Conservation (phyloP, 2,888 invertebrate genomes). For the Polymixis flavicincta region DNA sequence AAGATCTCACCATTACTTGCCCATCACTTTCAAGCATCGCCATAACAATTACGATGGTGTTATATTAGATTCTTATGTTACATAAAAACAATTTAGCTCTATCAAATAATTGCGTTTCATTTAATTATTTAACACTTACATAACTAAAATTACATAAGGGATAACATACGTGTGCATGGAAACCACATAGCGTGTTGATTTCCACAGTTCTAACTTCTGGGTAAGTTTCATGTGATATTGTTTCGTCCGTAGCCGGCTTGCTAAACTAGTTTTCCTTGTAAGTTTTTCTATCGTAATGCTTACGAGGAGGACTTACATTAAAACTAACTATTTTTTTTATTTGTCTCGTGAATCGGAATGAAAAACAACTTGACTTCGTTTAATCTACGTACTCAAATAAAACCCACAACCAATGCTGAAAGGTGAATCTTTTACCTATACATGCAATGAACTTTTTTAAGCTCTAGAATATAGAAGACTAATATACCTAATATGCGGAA, state of each 20-base stretch:
- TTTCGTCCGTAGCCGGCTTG: conserved; percentile 28
- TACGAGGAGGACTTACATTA: not conserved
- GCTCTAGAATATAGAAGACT: not conserved
- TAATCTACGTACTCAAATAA: not conserved
- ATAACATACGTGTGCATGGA: conserved; percentile 21
- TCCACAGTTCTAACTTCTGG: conserved; percentile 26
- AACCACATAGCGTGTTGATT: conserved; percentile 32
- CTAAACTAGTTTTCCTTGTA: conserved; percentile 7
- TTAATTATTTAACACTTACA: conserved; percentile 52
- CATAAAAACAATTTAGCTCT: conserved; percentile 48
- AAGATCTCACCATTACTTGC: conserved; percentile 6
- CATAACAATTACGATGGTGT: conserved; percentile 36
- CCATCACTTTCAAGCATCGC: conserved; percentile 23
- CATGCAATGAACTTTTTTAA: not conserved
- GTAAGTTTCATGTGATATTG: conserved; percentile 18
- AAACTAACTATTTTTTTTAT: not conserved
- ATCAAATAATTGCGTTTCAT: conserved; percentile 43
- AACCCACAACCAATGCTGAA: not conserved
- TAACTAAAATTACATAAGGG: conserved; percentile 49
- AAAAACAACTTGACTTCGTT: not conserved
- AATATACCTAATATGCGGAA: not conserved
- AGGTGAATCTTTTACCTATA: not conserved
- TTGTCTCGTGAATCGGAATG: not conserved
- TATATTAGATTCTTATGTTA: conserved; percentile 45
- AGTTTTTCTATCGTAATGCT: not conserved